Base-by-base conservation (phyloP, 2,888 invertebrate species). In the Silvanus unidentatus region DNA sequence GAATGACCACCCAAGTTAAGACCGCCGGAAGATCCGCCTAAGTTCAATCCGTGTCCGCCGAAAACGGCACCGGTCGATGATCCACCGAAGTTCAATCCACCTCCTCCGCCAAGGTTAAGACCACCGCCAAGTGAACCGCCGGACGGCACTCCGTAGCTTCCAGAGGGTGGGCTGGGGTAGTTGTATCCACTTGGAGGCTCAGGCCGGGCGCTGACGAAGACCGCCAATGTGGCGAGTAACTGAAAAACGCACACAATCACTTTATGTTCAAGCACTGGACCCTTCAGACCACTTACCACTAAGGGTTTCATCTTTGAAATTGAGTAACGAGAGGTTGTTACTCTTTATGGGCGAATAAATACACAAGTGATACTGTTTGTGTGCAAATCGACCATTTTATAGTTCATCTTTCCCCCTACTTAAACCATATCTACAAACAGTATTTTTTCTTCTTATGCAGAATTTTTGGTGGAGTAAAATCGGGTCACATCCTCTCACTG, bases 161-260 rank as follows among this genome's bases (percentile, higher is more conserved):
- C 37, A 15, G 37, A 37, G 30, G 37, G 32, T 32, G 35, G 16
- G 11, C 41, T 41, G 9, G 56, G 56, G 48, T 59, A 58, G 44
- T 51, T 65, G 71, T 79, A 79, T 64, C 77, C 77, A 68, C 77
- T 77, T 57, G 77, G 77, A 60, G 78, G 77, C 70, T 80, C 80
- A 64, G 80, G 80, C 49, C 78, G 73, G 42, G 79, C 80, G 65
- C 74, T 74, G 68, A 76, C 78, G 65, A 79, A 71, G 44, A 78
- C 78, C 73, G 79, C 76, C 52, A 79, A 54, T 22, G 64, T 53
- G 45, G 66, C 57, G 40, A 66, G 47, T 44, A 68, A 54, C 70
- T 70, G 49, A 39, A 63, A 62, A n/a, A 36, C 40, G 29, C 39
- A 37, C 37, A 39, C 40, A 37, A n/a, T 8, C 32, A 22, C 22